Evolutionary conservation across 30 jellyfish, hydroid and myxozoan species (phyloP).

Genomic region (Cassiopea xamachana): DNA sequence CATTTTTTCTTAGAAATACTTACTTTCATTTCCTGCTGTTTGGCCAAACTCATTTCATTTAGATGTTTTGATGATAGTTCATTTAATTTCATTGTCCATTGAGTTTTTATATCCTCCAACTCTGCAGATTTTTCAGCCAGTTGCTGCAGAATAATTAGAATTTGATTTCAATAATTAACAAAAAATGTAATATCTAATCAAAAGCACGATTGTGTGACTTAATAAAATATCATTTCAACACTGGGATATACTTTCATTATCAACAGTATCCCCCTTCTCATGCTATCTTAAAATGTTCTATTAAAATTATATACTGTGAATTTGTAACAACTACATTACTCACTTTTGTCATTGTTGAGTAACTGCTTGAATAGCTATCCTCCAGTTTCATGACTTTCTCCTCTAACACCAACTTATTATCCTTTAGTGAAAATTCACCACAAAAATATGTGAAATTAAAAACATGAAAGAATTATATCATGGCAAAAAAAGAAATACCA

Average conservation of each 20-base stretch:
- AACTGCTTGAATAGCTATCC: constrained; percentile 60
- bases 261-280: too few species aligned
- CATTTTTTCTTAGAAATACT: not conserved
- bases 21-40: constrained; percentile 60
- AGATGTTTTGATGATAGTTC: constrained; percentile 59
- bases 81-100: constrained; percentile 51
- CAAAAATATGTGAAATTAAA: too few species aligned
- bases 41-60: constrained; percentile 55
- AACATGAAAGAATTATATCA: too few species aligned
- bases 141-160: constrained; percentile 21
- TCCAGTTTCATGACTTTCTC: constrained; percentile 58
- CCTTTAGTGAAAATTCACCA: constrained; percentile 36
- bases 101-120: constrained; percentile 63
- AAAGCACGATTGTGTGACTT: not conserved
- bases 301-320: too few species aligned
- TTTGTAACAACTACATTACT: not conserved
- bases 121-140: constrained; percentile 71
- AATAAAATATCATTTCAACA: not conserved
- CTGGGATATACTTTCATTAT: too few species aligned
- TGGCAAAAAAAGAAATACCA: too few species aligned
- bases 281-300: too few species aligned
- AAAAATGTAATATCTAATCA: not conserved
- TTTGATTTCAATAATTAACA: not conserved
- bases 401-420: constrained; percentile 48
- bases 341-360: constrained; percentile 70